These are phyloP conservation scores for Notechis scutatus DNA, from an alignment of 2,113 vertebrate genomes.

Conservation along the genomic window DNA sequence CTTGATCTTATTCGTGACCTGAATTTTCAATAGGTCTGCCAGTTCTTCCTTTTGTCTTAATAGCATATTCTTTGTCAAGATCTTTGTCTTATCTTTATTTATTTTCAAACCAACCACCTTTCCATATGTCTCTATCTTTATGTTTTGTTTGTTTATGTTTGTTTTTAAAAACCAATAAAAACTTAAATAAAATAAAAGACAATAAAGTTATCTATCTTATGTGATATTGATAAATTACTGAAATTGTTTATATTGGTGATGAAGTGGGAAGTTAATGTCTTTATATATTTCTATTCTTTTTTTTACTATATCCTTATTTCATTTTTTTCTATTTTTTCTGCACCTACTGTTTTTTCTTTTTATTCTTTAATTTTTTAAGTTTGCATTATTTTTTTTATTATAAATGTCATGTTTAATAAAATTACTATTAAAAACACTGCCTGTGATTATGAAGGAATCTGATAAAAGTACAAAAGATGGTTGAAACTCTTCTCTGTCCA, in stretches of 20 bases:
- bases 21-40: too few relatives aligned
- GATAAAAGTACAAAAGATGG: not conserved
- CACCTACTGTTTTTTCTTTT: not conserved
- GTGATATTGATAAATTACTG: not conserved
- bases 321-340: not conserved
- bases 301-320: not conserved
- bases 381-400: not conserved
- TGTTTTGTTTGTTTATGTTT: too few relatives aligned
- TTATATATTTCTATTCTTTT: not conserved
- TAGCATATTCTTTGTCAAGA: too few relatives aligned
- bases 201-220: not conserved
- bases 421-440: not conserved
- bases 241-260: not conserved
- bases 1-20: too few relatives aligned
- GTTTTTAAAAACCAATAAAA: too few relatives aligned
- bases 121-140: too few relatives aligned
- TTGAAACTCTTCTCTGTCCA: not conserved
- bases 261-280: not conserved
- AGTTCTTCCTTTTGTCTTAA: too few relatives aligned
- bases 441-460: not conserved
- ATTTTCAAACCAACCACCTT: too few relatives aligned
- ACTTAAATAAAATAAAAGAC: too few relatives aligned
- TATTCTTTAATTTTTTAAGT: not conserved
- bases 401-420: not conserved
- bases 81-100: too few relatives aligned